Percentiles rank a stretch among this genome's conserved stretches.
phyloP scores from a whole-genome alignment of 1,140 invertebrate genomes.

The Nilaparvata lugens region DNA sequence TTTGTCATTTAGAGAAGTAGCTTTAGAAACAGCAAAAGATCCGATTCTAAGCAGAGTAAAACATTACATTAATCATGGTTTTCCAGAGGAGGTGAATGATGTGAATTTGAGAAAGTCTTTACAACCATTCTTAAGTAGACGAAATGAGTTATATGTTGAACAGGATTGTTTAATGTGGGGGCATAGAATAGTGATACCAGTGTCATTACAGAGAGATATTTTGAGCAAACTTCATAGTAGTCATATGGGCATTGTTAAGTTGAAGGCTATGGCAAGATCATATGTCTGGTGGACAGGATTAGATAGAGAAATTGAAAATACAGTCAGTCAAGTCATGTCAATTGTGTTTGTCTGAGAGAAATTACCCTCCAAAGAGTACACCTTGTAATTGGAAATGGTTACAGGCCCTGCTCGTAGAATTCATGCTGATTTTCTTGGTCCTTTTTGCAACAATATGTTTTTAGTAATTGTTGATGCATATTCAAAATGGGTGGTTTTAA shows the following conservation, averaged over 20 bases:
- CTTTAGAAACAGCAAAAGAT: no score
- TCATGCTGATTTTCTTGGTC: constrained; percentile 2
- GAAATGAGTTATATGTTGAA: constrained; percentile 4
- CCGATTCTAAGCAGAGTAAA: no score
- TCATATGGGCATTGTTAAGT: constrained; percentile 19
- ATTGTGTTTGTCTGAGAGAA: background rate
- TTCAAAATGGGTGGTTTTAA: constrained; percentile 11
- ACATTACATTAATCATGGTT: no score
- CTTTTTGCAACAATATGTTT: background rate
- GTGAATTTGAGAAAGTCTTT: no score
- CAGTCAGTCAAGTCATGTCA: background rate
- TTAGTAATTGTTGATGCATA: constrained; percentile 5
- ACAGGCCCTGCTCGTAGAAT: background rate
- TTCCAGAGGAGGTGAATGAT: no score
- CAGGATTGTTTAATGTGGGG: constrained; percentile 1
- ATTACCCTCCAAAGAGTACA: constrained; percentile 3
- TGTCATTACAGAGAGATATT: constrained; percentile 2
- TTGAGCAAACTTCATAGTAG: constrained; percentile 16
- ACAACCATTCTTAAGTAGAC: constrained; percentile 1
- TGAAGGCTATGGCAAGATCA: constrained; percentile 16
- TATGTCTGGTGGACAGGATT: constrained; percentile 11
- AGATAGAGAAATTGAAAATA: background rate
- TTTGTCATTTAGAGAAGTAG: no score
- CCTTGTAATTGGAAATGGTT: background rate
- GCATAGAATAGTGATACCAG: constrained; percentile 14